Evolutionary conservation across 2,888 invertebrate genomes (phyloP), one percentile per base, ranked within the genome.

Genomic region (Orthosia cruda): DNA sequence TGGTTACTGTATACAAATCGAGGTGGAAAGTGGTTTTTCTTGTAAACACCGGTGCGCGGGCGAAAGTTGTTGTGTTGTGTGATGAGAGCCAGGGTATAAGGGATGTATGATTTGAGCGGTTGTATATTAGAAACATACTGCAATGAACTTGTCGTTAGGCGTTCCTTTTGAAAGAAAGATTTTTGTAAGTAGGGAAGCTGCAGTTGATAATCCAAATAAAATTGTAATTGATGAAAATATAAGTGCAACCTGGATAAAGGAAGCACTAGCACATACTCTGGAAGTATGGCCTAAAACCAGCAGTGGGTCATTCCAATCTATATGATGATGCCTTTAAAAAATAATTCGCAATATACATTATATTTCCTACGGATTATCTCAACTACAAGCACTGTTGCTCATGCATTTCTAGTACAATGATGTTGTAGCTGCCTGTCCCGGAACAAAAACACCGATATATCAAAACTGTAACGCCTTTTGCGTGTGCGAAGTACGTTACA

Each of bases 11-110:
- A 75, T 62, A 71, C 81, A 63, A 74, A 85, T 62, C 73, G 81
- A 87, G 58, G 62, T 79, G 52, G 83, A 84, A 87, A 87, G 86
- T 87, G 84, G 87, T 83, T 86, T 83, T 85, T 83, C 84, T 81
- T 71, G 83, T 86, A 89, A 87, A 83, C 85, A 77, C 70, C 74
- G 64, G 68, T 57, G 59, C 61, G 65, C 58, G 32, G 70, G 87
- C 73, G 87, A 86, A 87, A 83, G 83, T 86, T 63, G 72, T 49
- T 62, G 81, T 73, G 77, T 68, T 72, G 63, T 68, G 65, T 73
- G 78, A 74, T 80, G 71, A 52, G 78, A 81, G 26, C 54, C 79
- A 78, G 66, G 71, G 79, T 57, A 68, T 32, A 54, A 71, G 32
- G 40, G 49, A 54, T 15, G 15, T 58, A 68, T 63, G 58, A 63